Evolutionary conservation across 2,888 invertebrate genomes (phyloP).

Genomic region (Erannis defoliaria): DNA sequence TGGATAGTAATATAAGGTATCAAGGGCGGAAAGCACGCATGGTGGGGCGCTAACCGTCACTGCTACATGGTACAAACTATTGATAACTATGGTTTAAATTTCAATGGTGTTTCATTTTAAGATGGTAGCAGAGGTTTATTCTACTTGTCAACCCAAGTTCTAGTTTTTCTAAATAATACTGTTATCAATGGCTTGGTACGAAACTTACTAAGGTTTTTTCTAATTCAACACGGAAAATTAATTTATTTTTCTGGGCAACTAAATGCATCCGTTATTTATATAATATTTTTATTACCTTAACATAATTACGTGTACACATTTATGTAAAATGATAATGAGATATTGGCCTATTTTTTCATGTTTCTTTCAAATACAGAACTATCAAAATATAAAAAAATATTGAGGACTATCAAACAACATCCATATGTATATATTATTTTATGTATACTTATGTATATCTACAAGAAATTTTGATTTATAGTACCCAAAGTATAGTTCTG

Average conservation of each 20-base stretch:
- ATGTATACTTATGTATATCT: slow-evolving; percentile 83
- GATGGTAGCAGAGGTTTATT: slow-evolving; percentile 77
- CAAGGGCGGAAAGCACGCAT: slow-evolving; percentile 63
- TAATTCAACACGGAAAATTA: slow-evolving; percentile 68
- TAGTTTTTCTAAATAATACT: slow-evolving; percentile 86
- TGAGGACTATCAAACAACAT: slow-evolving; percentile 86
- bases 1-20: slow-evolving; percentile 69
- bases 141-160: slow-evolving; percentile 78
- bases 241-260: slow-evolving; percentile 74
- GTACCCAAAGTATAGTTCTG: slow-evolving; percentile 84
- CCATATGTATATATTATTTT: slow-evolving; percentile 83
- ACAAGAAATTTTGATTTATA: slow-evolving; percentile 81
- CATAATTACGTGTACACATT: slow-evolving; percentile 75
- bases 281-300: slow-evolving; percentile 70
- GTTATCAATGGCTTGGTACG: slow-evolving; percentile 86
- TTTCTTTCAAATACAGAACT: slow-evolving; percentile 85
- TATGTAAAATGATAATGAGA: slow-evolving; percentile 82
- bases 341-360: slow-evolving; percentile 83
- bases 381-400: slow-evolving; percentile 88
- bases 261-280: slow-evolving; percentile 82
- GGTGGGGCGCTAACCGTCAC: slow-evolving; percentile 61
- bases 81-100: slow-evolving; percentile 73
- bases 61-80: slow-evolving; percentile 71
- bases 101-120: slow-evolving; percentile 68
- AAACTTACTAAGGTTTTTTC: slow-evolving; percentile 71